Percentiles rank a stretch among this genome's conserved stretches.
Evolutionary conservation across 2,888 invertebrate genomes (phyloP).

Genomic region (Limnephilus rhombicus): DNA sequence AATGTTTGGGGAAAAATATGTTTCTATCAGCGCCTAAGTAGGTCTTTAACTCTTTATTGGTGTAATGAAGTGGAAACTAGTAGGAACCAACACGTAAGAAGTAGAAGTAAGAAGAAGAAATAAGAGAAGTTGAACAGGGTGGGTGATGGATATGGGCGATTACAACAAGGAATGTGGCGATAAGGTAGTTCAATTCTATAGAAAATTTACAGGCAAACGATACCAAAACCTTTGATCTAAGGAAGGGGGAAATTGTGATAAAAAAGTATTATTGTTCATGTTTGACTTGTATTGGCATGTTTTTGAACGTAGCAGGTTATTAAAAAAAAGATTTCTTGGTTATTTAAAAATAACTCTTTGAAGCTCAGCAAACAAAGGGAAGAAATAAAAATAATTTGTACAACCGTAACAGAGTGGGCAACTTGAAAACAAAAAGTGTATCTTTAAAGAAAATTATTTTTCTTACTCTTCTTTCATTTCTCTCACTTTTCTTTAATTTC

Average conservation of each 20-base stretch:
- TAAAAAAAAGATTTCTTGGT: neutral
- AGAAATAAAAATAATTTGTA: neutral
- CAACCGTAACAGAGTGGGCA: neutral
- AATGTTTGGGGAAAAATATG: neutral
- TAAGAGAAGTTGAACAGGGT: neutral
- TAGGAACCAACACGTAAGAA: neutral
- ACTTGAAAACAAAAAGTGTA: neutral
- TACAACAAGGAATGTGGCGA: neutral
- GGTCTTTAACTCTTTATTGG: neutral
- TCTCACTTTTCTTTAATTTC: too few species aligned
- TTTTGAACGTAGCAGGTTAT: neutral
- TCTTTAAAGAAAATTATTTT: too few species aligned
- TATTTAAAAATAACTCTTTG: neutral
- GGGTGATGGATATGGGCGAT: neutral
- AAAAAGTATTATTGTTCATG: neutral
- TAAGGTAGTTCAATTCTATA: neutral
- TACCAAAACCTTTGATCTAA: neutral
- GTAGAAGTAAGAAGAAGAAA: neutral
- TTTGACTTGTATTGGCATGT: neutral
- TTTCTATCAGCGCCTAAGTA: neutral
- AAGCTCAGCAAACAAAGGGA: neutral
- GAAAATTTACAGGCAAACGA: neutral
- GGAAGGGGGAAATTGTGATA: neutral
- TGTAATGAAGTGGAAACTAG: neutral
- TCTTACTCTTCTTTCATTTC: too few species aligned